Evolutionary conservation across 2,888 invertebrate species (phyloP), one percentile per base, ranked within the genome.

Genomic region (Clepsis dumicolana): DNA sequence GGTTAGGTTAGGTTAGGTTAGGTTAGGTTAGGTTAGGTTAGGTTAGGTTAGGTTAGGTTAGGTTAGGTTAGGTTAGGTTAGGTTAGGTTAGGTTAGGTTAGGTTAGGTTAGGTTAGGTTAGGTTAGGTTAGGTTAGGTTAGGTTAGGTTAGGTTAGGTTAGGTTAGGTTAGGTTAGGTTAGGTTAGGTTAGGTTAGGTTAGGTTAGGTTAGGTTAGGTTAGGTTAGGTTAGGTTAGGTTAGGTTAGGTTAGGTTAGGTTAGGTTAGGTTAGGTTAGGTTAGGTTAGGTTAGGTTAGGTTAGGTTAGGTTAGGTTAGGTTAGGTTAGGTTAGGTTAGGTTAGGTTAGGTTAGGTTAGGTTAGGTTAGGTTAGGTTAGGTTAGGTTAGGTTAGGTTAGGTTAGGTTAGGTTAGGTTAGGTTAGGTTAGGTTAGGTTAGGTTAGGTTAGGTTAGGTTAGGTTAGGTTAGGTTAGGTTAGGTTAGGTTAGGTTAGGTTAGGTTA

Each of bases 231-330:
- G 52, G 41, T 41, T 41, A 41, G 41, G 41, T 41, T 41, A 41
- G 41, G 41, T 66, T 66, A 70, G 64, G 67, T 67, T 70, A 70
- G 70, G 71, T 73, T 73, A 71, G 70, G 70, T 70, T 67, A 69
- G 60, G 65, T 65, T 68, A 64, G 63, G 65, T 62, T 57, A 69
- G 68, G 65, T n/a, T n/a, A n/a, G 50, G 57, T 50, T 64, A 56
- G 50, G 50, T 64, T 57, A 57, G 50, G 50, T 50, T 35, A 32
- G 50, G 56, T 56, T 64, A 56, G 64, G 56, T 56, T 35, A 38
- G 56, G 48, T 57, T 56, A 64, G 64, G 64, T 64, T 64, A 64
- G 64, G 64, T 64, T 64, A n/a, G n/a, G n/a, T n/a, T n/a, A 64
- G 56, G 64, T 64, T 64, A 64, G 53, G 62, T 62, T 62, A 66